These are phyloP conservation scores for Eupithecia subumbrata DNA, from an alignment of 2,888 invertebrate species.

Conservation along the genomic window DNA sequence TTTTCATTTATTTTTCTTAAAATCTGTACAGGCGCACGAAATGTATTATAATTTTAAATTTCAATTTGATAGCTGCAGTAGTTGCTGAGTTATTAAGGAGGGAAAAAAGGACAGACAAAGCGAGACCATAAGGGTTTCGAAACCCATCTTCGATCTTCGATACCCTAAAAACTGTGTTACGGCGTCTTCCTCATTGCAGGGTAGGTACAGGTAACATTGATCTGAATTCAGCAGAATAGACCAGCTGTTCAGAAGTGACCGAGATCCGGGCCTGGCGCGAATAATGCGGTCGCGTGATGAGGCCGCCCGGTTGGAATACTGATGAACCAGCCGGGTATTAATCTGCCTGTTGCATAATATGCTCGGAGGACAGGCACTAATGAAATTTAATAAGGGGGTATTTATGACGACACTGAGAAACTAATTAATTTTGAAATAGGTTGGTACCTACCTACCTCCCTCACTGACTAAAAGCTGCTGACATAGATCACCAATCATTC, in stretches of 20 bases:
- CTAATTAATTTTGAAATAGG: neutral
- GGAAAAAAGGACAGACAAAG: no score
- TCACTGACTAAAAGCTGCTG: neutral
- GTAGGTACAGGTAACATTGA: neutral
- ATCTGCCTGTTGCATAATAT: slow-evolving; percentile 61
- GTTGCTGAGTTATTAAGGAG: no score
- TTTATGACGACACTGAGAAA: slow-evolving; percentile 15
- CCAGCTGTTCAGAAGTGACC: slow-evolving; percentile 12
- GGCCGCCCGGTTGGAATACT: slow-evolving; percentile 63
- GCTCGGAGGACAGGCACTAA: slow-evolving; percentile 35
- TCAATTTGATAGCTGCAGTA: no score
- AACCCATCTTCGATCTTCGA: no score
- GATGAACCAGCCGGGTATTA: slow-evolving; percentile 61
- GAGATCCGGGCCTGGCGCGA: slow-evolving; percentile 51
- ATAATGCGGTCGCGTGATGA: slow-evolving; percentile 63
- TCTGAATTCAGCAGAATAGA: neutral
- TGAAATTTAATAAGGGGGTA: slow-evolving; percentile 30
- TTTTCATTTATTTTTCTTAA: no score
- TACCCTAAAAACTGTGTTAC: neutral
- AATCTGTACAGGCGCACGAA: no score
- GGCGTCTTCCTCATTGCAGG: neutral
- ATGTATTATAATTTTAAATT: no score
- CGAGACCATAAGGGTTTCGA: no score
- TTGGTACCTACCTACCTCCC: neutral
- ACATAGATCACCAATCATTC: neutral